A percentile compares a stretch with the other conserved stretches of the same genome.
phyloP scores from a whole-genome alignment of 2,888 invertebrate genomes.

The Epinotia brunnichana region DNA sequence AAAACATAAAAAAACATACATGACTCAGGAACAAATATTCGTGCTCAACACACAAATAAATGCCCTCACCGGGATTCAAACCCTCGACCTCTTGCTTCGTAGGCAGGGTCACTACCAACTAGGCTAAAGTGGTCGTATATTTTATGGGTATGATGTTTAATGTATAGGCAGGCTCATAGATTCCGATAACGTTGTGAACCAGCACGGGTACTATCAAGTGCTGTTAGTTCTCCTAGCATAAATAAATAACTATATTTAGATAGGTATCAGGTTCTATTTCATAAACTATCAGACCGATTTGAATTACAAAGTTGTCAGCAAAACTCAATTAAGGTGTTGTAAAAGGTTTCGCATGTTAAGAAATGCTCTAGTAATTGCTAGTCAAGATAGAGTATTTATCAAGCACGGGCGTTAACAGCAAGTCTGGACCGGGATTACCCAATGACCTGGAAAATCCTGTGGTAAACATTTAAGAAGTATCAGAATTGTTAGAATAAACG shows the following conservation, averaged over 20 bases:
- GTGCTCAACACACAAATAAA: no score
- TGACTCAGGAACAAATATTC: no score
- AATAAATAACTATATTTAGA: background rate
- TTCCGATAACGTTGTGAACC: no score
- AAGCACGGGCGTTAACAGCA: constrained; percentile 55
- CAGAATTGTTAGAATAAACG: background rate
- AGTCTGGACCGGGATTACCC: constrained; percentile 33
- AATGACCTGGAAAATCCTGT: constrained; percentile 23
- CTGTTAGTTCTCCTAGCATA: background rate
- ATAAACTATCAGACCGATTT: constrained; percentile 15
- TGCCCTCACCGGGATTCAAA: no score
- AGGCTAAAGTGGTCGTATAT: no score
- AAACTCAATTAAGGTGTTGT: constrained; percentile 36
- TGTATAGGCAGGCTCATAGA: no score
- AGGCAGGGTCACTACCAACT: no score
- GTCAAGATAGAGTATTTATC: constrained; percentile 49
- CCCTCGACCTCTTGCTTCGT: no score
- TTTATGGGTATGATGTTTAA: no score
- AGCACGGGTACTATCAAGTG: no score
- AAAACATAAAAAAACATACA: no score
- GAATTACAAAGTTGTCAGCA: constrained; percentile 8
- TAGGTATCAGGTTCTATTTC: constrained; percentile 17
- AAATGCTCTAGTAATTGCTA: constrained; percentile 36
- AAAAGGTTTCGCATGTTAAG: constrained; percentile 35
- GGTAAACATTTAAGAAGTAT: constrained; percentile 2